A percentile compares a stretch with the other conserved stretches of the same genome.
phyloP scores from a whole-genome alignment of 2,797 vertebrate genomes.

The Antennarius maculatus region DNA sequence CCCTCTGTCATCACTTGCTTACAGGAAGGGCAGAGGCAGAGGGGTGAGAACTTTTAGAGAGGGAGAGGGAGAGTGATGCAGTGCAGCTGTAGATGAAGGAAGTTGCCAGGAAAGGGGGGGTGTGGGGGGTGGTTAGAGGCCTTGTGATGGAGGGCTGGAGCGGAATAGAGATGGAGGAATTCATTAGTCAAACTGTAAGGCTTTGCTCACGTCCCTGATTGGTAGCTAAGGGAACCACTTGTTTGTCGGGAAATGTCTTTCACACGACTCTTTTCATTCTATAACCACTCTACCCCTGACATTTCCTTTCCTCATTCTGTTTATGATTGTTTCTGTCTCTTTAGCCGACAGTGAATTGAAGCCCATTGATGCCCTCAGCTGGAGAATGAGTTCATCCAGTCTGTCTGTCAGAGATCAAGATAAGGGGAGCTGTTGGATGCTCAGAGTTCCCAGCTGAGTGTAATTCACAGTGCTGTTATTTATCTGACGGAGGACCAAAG shows the following conservation, averaged over 20 bases:
- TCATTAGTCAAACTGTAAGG: conserved; percentile 26
- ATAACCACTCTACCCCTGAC: conserved; percentile 1
- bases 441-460: conserved; percentile 49
- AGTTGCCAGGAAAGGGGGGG: conserved; percentile 16
- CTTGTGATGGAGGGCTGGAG: conserved; percentile 9
- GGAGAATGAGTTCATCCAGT: conserved; percentile 35
- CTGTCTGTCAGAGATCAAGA: conserved; percentile 31
- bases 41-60: conserved; percentile 20
- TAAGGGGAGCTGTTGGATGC: conserved; percentile 30
- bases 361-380: conserved; percentile 22
- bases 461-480: conserved; percentile 58
- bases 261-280: conserved; percentile 28
- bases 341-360: conserved; percentile 21
- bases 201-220: conserved; percentile 54
- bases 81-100: conserved; percentile 49
- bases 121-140: not conserved
- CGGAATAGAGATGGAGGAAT: conserved; percentile 21
- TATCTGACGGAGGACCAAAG: conserved; percentile 44
- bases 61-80: conserved; percentile 12
- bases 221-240: conserved; percentile 63
- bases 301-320: conserved; percentile 14
- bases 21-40: conserved; percentile 36
- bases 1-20: conserved; percentile 55
- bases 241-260: conserved; percentile 49
- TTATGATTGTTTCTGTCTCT: conserved; percentile 13